phyloP scores from a whole-genome alignment of 2,113 vertebrate genomes.

The Ellobius talpinus region DNA sequence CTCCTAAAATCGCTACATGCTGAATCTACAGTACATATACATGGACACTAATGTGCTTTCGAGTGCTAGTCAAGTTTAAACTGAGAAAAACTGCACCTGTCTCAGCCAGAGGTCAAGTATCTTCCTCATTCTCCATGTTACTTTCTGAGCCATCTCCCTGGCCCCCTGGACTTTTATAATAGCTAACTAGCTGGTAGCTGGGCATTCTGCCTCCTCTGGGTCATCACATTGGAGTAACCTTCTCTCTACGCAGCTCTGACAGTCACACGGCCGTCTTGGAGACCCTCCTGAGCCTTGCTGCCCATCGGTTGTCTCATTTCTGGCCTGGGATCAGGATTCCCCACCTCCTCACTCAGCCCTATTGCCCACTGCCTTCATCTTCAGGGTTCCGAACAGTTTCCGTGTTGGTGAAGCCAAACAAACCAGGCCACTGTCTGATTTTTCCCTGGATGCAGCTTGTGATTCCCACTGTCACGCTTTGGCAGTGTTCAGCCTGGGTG shows the following conservation, averaged over 20 bases:
- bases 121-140: background rate
- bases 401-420: constrained; percentile 12
- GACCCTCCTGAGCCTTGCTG: background rate
- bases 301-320: background rate
- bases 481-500: constrained; percentile 52
- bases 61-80: constrained; percentile 49
- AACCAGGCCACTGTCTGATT: constrained; percentile 51
- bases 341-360: background rate
- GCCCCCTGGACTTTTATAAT: background rate
- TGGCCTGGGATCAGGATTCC: background rate
- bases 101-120: background rate
- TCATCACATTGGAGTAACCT: background rate
- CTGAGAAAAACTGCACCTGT: constrained; percentile 32
- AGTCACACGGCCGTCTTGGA: background rate
- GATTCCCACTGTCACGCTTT: constrained; percentile 49
- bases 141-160: background rate
- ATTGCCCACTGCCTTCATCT: constrained; percentile 23
- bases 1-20: constrained; percentile 23
- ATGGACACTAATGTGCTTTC: constrained; percentile 48
- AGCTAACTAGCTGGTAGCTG: background rate
- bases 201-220: background rate
- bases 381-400: constrained; percentile 50
- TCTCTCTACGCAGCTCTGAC: constrained; percentile 9
- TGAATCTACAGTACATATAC: constrained; percentile 23
- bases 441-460: constrained; percentile 54